Base-by-base conservation (phyloP, 2,797 vertebrate genomes). In the Phataginus tricuspis region DNA sequence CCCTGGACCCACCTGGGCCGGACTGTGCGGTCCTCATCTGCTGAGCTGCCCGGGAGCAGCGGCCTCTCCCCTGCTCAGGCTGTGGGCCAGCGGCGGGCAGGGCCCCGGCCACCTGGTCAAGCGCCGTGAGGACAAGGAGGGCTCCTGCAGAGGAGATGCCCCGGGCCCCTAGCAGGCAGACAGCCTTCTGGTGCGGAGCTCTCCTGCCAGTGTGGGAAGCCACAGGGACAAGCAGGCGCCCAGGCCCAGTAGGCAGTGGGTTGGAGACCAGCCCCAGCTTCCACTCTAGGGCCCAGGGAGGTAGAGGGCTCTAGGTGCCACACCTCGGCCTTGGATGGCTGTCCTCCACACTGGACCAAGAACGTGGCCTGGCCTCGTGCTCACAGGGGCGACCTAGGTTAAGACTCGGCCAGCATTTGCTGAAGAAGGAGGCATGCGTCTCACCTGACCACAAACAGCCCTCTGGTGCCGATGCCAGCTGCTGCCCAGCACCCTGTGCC, bases 381-480 rank as follows among this genome's bases (percentile, higher is more conserved):
- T 34, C 14, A 0, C 45, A 27, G n/a, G 63, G 1, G 21, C 37
- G 39, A 83, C 21, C 4, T 27, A 45, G 82, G 63, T 10, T 15
- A 7, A 18, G 69, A 39, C 25, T 7, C 9, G 4, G 64, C 12
- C 25, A n/a, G 37, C 9, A 4, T 37, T 34, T 34, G 53, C 7
- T 6, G 13, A 45, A 34, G 9, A 37, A 37, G n/a, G 15, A 5
- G 10, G n/a, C 1, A 2, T 37, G 49, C 55, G 7, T 29, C 29
- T 80, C 37, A 19, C 23, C 64, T 49, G 34, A 37, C 64, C 31
- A 27, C 39, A 8, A 18, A 14, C 19, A 27, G 55, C 39, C 53
- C 23, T 19, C 9, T 0, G 10, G 13, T 13, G 14, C 39, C 1
- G 55, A 34, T 8, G 4, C 21, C 69, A 7, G 5, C 39, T 4